Evolutionary conservation across 23 tunicate species (phyloP).

Genomic region (Trididemnum clinides): DNA sequence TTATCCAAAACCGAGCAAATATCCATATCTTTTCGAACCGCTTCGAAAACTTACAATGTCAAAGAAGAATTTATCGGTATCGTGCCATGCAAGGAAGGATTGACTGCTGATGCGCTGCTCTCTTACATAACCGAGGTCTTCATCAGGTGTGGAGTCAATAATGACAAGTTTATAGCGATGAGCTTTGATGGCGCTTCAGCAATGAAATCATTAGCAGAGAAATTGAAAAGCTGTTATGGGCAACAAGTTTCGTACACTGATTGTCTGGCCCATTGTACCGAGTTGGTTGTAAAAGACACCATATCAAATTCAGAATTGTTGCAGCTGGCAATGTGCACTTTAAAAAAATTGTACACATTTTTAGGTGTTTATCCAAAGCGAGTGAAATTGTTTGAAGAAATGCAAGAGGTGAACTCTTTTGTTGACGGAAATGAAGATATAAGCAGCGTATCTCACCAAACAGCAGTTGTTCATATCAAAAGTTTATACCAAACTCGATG

Average conservation of each 20-base stretch:
- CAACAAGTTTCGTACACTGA: conserved; percentile 23
- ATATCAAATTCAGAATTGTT: conserved; percentile 25
- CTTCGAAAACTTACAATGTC: conserved; percentile 13
- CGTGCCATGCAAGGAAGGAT: conserved; percentile 24
- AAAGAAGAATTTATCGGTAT: conserved; percentile 24
- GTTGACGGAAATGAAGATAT: conserved; percentile 20
- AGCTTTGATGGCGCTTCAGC: conserved; percentile 24
- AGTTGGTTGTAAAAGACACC: conserved; percentile 22
- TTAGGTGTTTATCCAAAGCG: conserved; percentile 30
- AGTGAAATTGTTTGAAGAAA: conserved; percentile 27
- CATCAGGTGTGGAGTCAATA: conserved; percentile 31
- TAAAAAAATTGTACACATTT: conserved; percentile 19
- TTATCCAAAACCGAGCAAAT: conserved; percentile 15
- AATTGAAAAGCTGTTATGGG: conserved; percentile 28
- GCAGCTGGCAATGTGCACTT: conserved; percentile 24
- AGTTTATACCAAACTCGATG: conserved; percentile 31
- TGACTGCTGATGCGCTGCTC: conserved; percentile 34
- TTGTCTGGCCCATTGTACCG: conserved; percentile 32
- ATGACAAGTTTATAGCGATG: conserved; percentile 18
- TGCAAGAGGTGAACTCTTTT: conserved; percentile 22
- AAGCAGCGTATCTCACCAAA: conserved; percentile 19
- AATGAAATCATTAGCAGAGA: conserved; percentile 28
- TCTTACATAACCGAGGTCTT: conserved; percentile 28
- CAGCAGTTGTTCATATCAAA: conserved; percentile 16
- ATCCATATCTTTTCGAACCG: conserved; percentile 29